Evolutionary conservation across 1,140 invertebrate genomes (phyloP), one percentile per base, ranked within the genome.

Genomic region (Drosophila littoralis): DNA sequence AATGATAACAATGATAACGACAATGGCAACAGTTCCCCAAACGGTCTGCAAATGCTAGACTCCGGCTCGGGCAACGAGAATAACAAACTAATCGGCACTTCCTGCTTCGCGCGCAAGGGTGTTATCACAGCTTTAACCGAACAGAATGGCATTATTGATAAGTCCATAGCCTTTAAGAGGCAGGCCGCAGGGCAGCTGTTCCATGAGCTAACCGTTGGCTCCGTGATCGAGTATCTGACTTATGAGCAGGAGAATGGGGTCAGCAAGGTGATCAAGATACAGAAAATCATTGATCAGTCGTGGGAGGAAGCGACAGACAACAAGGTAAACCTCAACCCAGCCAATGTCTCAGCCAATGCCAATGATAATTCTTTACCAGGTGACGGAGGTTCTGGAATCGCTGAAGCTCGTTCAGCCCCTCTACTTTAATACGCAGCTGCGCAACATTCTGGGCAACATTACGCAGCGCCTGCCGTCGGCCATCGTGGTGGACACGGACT

Each of bases 391-490:
- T 9, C 32, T 91, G 8, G 46, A 77, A 10, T 58, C 66, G 0
- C 22, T 91, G 4, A 83, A 66, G 12, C 22, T 7, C 1, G 85
- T 92, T 7, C 90, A 93, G 58, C 79, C 91, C 1, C 86, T 75
- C 9, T 91, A 73, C 38, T 94, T 93, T 70, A 82, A 93, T 38
- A 90, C 93, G 1, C 91, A 93, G 57, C 86, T 93, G 46, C 93
- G 93, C 74, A 92, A 90, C 32, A 81, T 94, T 28, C 76, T 95
- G 15, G 94, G 93, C 0, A 92, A 94, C 81, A 94, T 96, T 15
- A 89, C 79, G 6, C 77, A 83, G 48, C 93, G 94, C 40, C 70
- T 93, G 6, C 92, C 93, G 3, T 90, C 94, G 12, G n/a, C 59
- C 9, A 79, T 92, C 50, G 69, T 91, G 10, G 93, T 94, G 6